A percentile compares a stretch with the other conserved stretches of the same genome.
Evolutionary conservation across 1,140 invertebrate genomes (phyloP).

Genomic region (Proctacanthus coquilletti): DNA sequence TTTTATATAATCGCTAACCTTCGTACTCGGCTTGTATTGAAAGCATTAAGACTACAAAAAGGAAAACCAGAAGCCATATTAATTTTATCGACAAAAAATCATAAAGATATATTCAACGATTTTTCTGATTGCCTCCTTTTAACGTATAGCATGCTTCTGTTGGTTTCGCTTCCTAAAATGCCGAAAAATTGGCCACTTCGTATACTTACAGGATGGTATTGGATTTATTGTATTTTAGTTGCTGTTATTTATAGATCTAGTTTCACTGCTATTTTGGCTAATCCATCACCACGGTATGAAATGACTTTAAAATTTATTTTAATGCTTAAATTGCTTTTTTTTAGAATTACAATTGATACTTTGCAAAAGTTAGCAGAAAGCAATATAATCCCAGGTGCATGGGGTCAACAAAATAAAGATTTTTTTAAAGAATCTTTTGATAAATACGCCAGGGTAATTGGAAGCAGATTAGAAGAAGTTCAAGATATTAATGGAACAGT

Average conservation of each 20-base stretch:
- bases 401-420: conserved; percentile 47
- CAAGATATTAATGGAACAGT: conserved; percentile 40
- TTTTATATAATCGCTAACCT: conserved; percentile 21
- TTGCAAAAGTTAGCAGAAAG: conserved; percentile 47
- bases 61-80: not conserved
- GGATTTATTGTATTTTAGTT: conserved; percentile 64
- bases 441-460: conserved; percentile 43
- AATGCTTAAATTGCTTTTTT: conserved; percentile 6
- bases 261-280: conserved; percentile 65
- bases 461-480: conserved; percentile 44
- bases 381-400: conserved; percentile 46
- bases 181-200: conserved; percentile 60
- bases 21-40: no score
- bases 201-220: conserved; percentile 67
- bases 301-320: conserved; percentile 4
- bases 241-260: conserved; percentile 63
- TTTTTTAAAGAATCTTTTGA: conserved; percentile 55
- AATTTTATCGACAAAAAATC: not conserved
- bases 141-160: conserved; percentile 60
- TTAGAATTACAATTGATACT: conserved; percentile 59
- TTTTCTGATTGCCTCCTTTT: conserved; percentile 55
- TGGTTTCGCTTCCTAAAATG: conserved; percentile 56
- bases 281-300: conserved; percentile 50
- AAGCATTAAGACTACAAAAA: not conserved
- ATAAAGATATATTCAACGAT: conserved; percentile 44